Percentiles rank a stretch among this genome's conserved stretches.
Evolutionary conservation across 1,140 invertebrate genomes (phyloP).

Genomic region (Procambarus clarkii): DNA sequence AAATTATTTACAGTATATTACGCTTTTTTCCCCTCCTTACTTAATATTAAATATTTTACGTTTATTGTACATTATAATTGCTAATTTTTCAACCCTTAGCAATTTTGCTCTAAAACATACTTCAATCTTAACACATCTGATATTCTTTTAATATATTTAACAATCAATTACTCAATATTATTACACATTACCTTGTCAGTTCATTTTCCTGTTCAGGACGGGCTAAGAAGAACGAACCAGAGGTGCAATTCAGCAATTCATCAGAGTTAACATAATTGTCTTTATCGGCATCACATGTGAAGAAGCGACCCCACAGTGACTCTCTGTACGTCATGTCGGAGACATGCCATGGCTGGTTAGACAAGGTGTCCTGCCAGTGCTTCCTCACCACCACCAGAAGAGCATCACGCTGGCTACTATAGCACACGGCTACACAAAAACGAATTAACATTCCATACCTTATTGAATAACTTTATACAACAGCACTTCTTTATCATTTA

Average conservation of each 20-base stretch:
- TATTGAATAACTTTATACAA: no score
- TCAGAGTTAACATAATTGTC: slow-evolving; percentile 73
- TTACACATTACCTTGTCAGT: slow-evolving; percentile 63
- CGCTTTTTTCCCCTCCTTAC: no score
- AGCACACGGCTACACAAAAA: slow-evolving; percentile 72
- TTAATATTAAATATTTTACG: no score
- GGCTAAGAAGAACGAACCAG: slow-evolving; percentile 64
- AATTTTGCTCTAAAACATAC: no score
- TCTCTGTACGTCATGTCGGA: slow-evolving; percentile 72
- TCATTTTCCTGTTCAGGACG: slow-evolving; percentile 64
- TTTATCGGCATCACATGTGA: slow-evolving; percentile 73
- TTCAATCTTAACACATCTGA: no score
- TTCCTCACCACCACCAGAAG: slow-evolving; percentile 70
- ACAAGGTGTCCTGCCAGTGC: slow-evolving; percentile 71
- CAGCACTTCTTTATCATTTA: no score
- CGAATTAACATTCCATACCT: no score
- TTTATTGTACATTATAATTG: no score
- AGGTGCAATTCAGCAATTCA: slow-evolving; percentile 73
- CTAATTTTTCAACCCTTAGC: no score
- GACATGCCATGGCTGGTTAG: slow-evolving; percentile 69
- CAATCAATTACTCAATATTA: no score
- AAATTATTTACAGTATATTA: no score
- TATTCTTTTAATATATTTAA: no score
- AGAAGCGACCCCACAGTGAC: slow-evolving; percentile 73
- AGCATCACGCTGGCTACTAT: slow-evolving; percentile 73